Evolutionary conservation across 1,140 invertebrate species (phyloP), one percentile per base, ranked within the genome.

Genomic region (Acromyrmex heyeri): DNA sequence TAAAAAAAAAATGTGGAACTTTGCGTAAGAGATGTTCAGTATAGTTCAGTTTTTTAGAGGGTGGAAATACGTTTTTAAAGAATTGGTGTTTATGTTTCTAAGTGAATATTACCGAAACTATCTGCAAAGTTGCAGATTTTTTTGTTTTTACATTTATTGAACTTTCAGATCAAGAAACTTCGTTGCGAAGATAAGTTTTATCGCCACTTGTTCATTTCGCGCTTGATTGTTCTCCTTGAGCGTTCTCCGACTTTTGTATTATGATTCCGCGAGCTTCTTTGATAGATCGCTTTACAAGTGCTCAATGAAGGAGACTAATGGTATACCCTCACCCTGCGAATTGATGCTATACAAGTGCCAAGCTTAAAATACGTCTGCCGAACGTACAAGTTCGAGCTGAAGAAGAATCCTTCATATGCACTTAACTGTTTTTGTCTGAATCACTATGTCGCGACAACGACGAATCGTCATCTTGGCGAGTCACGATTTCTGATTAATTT

Each of bases 261-360:
- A 34, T 44, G 67, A 55, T 69, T 67, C 62, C n/a, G 18, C 16
- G 79, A 61, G 24, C 12, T 70, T 73, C 55, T 34, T 75, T 83
- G 79, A 83, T 30, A 62, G 55, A 83, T 75, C 38, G 57, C 55
- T 83, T 75, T 75, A 83, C 79, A 48, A 83, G 55, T 59, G 79
- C 57, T 75, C 69, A 83, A 83, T 75, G 79, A 83, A 75, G n/a
- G 69, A 83, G 79, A 83, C 27, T 83, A 61, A 83, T 83, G 53
- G 69, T 18, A 83, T 73, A 10, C 65, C 53, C 34, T 38, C 53
- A 44, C 50, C 16, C 38, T 55, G 34, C 69, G 50, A 57, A 81
- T 72, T 73, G 79, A 72, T 82, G 67, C 27, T 70, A 73, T 18
- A 34, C 67, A 34, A 82, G 67, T 83, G 69, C 69, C 79, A 75